Evolutionary conservation across 2,113 vertebrate genomes (phyloP).

Genomic region (Desmodus rotundus): DNA sequence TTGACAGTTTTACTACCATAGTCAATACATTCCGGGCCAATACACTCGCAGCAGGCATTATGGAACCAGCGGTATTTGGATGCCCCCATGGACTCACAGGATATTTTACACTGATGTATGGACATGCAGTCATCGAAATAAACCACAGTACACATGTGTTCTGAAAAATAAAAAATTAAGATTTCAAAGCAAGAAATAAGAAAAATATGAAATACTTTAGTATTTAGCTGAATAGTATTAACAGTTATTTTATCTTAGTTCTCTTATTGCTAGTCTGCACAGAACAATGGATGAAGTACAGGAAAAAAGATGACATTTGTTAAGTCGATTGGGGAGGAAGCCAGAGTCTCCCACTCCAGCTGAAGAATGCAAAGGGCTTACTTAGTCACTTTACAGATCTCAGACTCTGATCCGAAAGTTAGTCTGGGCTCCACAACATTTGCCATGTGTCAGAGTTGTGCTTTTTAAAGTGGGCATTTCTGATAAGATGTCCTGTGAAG

Average conservation of each 20-base stretch:
- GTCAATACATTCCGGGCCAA: conserved; percentile 96
- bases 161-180: conserved; percentile 73
- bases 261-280: background rate
- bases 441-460: background rate
- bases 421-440: background rate
- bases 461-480: background rate
- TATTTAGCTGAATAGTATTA: background rate
- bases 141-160: conserved; percentile 97
- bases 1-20: conserved; percentile 97
- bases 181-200: conserved; percentile 15
- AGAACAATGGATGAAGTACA: background rate
- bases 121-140: conserved; percentile 99
- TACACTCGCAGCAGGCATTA: conserved; percentile 98
- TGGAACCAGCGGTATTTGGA: conserved; percentile 99
- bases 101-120: conserved; percentile 97
- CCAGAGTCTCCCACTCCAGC: background rate
- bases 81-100: conserved; percentile 98
- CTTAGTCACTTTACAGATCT: background rate
- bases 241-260: background rate
- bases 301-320: background rate
- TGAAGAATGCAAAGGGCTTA: background rate
- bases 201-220: background rate
- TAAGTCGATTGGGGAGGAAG: background rate
- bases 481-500: background rate
- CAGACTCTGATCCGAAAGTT: background rate